Percentiles rank a stretch among this genome's conserved stretches.
phyloP scores from a whole-genome alignment of 2,797 vertebrate species.

The Cossypha polioptera region DNA sequence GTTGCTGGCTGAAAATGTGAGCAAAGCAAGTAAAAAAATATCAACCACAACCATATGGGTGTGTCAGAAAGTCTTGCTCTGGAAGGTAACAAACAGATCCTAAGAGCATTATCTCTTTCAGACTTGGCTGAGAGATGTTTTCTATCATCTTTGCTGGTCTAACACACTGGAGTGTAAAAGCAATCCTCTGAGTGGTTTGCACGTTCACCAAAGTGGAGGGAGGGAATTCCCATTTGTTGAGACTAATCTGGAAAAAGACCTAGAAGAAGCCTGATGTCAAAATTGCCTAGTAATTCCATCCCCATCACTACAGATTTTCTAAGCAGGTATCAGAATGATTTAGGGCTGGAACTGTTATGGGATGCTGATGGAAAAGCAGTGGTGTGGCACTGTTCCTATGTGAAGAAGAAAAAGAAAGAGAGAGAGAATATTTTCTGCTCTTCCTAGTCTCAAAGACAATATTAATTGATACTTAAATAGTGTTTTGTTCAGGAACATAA shows the following conservation, averaged over 20 bases:
- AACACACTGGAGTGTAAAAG: neutral
- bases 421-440: neutral
- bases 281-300: neutral
- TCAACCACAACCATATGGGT: neutral
- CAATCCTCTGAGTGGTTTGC: neutral
- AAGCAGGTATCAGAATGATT: neutral
- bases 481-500: conserved; percentile 10
- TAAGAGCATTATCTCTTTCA: neutral
- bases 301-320: neutral
- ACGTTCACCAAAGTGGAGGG: neutral
- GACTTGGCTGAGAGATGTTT: neutral
- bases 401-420: neutral
- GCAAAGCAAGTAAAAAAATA: neutral
- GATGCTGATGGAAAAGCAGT: neutral
- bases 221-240: neutral
- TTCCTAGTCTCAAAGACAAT: neutral
- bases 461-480: conserved; percentile 5
- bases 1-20: neutral
- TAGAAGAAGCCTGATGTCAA: neutral
- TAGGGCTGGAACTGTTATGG: neutral
- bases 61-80: neutral
- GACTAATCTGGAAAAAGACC: neutral
- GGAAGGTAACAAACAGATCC: neutral
- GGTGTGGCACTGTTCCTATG: neutral
- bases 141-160: neutral